A percentile compares a stretch with the other conserved stretches of the same genome.
phyloP scores from a whole-genome alignment of 1,140 invertebrate genomes.

The Formica selysi region DNA sequence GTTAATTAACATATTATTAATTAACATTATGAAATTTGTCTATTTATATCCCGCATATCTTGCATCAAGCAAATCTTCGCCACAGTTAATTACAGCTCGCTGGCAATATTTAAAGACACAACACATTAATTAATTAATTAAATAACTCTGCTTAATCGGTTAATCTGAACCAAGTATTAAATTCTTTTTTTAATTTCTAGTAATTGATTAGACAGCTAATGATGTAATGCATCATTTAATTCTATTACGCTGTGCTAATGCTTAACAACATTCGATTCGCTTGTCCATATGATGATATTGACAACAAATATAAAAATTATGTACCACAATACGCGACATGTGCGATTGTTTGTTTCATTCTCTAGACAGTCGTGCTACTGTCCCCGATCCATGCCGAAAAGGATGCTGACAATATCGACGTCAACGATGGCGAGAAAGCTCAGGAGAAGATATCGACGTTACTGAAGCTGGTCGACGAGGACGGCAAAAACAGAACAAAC shows the following conservation, averaged over 20 bases:
- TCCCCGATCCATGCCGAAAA: constrained; percentile 69
- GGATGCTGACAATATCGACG: constrained; percentile 67
- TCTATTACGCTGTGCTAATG: not conserved
- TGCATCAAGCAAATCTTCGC: not conserved
- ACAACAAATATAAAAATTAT: not conserved
- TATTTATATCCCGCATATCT: not conserved
- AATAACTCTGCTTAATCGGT: not conserved
- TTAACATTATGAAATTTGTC: constrained; percentile 15
- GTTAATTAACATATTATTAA: constrained; percentile 32
- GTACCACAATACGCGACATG: not conserved
- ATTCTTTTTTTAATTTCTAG: not conserved
- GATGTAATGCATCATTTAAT: not conserved
- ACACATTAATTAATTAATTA: not conserved
- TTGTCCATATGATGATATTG: constrained; percentile 1
- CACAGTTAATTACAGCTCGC: constrained; percentile 26
- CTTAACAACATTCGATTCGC: not conserved
- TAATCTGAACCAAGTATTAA: not conserved
- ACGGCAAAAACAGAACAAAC: constrained; percentile 85
- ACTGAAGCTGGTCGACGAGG: constrained; percentile 78
- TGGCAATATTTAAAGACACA: too few relatives aligned
- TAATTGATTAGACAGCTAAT: constrained; percentile 10
- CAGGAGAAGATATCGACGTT: constrained; percentile 84
- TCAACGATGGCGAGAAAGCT: constrained; percentile 74
- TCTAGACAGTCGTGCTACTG: constrained; percentile 69
- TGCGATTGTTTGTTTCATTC: constrained; percentile 44